Percentiles rank a stretch among this genome's conserved stretches.
Conservation (phyloP, 2,797 vertebrate genomes). For the Malacoctenus gilli region DNA sequence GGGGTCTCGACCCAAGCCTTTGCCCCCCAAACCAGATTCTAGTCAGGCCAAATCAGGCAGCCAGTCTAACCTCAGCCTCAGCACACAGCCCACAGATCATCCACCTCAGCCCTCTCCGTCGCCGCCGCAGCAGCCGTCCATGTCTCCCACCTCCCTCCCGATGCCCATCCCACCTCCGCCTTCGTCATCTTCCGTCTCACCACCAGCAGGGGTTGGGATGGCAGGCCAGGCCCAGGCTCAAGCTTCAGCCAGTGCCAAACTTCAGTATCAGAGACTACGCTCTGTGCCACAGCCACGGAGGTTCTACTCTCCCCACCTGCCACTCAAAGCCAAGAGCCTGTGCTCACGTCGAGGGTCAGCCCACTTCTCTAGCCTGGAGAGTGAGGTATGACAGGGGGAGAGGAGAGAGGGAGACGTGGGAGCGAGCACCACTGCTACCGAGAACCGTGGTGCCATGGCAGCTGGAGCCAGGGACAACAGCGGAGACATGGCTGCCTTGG, state of each 20-base stretch:
- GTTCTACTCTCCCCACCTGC: slow-evolving; percentile 87
- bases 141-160: slow-evolving; percentile 81
- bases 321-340: slow-evolving; percentile 90
- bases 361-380: slow-evolving; percentile 95
- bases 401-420: slow-evolving; percentile 81
- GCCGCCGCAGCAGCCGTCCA: slow-evolving; percentile 79
- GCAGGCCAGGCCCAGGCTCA: slow-evolving; percentile 77
- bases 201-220: slow-evolving; percentile 81
- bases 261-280: slow-evolving; percentile 90
- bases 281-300: slow-evolving; percentile 86
- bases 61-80: slow-evolving; percentile 85
- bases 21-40: slow-evolving; percentile 78
- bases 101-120: slow-evolving; percentile 78
- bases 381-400: slow-evolving; percentile 93
- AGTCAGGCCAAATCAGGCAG: slow-evolving; percentile 83
- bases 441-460: slow-evolving; percentile 60
- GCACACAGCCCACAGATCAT: slow-evolving; percentile 79
- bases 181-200: slow-evolving; percentile 79
- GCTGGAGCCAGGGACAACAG: slow-evolving; percentile 59
- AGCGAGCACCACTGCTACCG: slow-evolving; percentile 61
- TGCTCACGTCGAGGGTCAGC: slow-evolving; percentile 91
- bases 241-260: slow-evolving; percentile 86
- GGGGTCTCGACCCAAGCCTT: slow-evolving; percentile 76
- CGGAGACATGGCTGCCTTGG: slow-evolving; percentile 66
- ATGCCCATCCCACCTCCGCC: slow-evolving; percentile 84